Conservation (phyloP, 1,140 invertebrate genomes). For the Saxidomus purpurata region DNA sequence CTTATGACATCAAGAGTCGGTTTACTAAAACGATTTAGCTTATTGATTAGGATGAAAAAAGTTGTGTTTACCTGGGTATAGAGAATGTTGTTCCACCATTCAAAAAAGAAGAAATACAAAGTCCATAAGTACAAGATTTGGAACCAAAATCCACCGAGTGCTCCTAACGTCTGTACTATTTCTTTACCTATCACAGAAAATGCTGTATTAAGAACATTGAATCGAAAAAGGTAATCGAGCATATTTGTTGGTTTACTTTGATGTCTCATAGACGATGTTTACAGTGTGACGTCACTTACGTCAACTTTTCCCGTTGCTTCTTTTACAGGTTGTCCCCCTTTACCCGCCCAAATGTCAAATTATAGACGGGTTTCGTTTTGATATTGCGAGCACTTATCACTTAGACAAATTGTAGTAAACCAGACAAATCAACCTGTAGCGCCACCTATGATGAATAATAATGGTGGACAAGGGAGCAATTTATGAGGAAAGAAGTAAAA, state of each 20-base stretch:
- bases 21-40: neutral
- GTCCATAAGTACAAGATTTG: constrained; percentile 4
- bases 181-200: constrained; percentile 38
- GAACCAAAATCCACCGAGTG: constrained; percentile 42
- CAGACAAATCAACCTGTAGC: neutral
- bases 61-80: neutral
- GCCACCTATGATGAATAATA: constrained; percentile 60
- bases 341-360: constrained; percentile 53
- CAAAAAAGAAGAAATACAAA: constrained; percentile 10
- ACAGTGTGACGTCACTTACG: constrained; percentile 38
- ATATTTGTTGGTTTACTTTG: neutral
- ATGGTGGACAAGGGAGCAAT: constrained; percentile 42
- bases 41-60: neutral
- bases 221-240: constrained; percentile 52
- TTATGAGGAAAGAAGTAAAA: neutral
- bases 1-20: neutral
- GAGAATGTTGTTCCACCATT: constrained; percentile 10
- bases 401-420: neutral
- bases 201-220: constrained; percentile 55
- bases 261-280: constrained; percentile 15
- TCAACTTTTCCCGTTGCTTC: neutral
- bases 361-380: neutral
- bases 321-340: constrained; percentile 28
- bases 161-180: constrained; percentile 12
- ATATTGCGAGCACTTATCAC: neutral